Conservation (phyloP, 2,113 vertebrate species). For the Talpa occidentalis region DNA sequence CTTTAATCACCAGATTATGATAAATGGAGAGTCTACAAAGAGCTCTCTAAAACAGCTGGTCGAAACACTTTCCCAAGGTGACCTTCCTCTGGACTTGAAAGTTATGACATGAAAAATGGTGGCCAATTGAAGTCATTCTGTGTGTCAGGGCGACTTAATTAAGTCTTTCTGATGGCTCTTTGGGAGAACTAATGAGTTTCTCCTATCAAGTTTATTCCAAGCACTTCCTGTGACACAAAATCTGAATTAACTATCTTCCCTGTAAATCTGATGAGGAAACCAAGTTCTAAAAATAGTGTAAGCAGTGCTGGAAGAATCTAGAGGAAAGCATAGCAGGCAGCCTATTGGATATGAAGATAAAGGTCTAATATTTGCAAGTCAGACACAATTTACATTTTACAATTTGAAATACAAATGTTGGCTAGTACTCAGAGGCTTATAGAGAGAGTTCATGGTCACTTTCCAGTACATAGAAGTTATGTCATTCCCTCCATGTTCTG, state of each 20-base stretch:
- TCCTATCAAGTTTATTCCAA: constrained; percentile 40
- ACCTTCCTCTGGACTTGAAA: neutral
- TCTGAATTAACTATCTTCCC: constrained; percentile 32
- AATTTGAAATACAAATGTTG: neutral
- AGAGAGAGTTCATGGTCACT: neutral
- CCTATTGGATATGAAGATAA: neutral
- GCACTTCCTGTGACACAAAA: constrained; percentile 32
- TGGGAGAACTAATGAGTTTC: constrained; percentile 33
- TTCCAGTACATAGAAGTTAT: neutral
- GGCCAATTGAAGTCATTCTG: neutral
- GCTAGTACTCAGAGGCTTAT: neutral
- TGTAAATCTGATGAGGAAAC: constrained; percentile 53
- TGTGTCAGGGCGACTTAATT: constrained; percentile 6
- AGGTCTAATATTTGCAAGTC: neutral
- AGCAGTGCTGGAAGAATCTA: neutral
- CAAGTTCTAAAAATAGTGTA: constrained; percentile 38
- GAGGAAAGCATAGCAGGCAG: neutral
- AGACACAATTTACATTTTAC: neutral
- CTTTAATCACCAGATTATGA: constrained; percentile 24
- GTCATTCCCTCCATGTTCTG: neutral
- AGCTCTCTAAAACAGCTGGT: neutral
- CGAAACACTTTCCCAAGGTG: neutral
- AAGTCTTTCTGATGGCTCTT: neutral
- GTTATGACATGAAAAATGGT: neutral
- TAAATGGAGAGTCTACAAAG: neutral